phyloP scores from a whole-genome alignment of 2,113 vertebrate species.

The Chitala chitala region DNA sequence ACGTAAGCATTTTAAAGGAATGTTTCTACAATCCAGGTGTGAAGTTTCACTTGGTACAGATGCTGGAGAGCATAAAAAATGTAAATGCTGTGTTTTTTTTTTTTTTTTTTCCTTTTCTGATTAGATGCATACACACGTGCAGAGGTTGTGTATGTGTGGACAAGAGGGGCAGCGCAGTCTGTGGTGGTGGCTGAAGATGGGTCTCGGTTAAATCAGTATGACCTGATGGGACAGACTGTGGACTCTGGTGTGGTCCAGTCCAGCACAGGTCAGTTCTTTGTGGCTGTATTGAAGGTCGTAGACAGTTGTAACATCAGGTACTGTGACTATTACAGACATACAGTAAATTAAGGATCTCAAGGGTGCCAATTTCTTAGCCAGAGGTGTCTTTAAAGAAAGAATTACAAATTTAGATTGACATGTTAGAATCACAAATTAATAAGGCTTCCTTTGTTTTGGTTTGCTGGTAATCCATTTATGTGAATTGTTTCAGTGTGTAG shows the following conservation, averaged over 20 bases:
- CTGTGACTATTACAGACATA: neutral
- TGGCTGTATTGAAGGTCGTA: too few species aligned
- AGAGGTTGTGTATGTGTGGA: conserved; percentile 96
- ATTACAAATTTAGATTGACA: too few species aligned
- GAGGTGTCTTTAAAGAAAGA: neutral
- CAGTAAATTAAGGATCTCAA: conserved; percentile 44
- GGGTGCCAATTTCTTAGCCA: neutral
- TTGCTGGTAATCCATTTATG: too few species aligned
- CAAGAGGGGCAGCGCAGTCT: conserved; percentile 82
- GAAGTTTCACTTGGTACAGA: too few species aligned
- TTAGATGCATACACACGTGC: conserved; percentile 93
- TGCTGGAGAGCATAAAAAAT: too few species aligned
- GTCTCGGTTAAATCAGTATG: conserved; percentile 93
- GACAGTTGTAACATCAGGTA: neutral
- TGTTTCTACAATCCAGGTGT: too few species aligned
- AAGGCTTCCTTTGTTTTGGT: too few species aligned
- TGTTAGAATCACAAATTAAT: too few species aligned
- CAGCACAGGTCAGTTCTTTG: conserved; percentile 77
- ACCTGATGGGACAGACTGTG: conserved; percentile 91
- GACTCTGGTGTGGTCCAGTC: conserved; percentile 94
- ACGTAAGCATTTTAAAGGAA: too few species aligned
- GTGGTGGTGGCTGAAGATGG: conserved; percentile 96
- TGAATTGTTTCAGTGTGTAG: too few species aligned
- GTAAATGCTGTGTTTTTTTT: conserved; percentile 30
- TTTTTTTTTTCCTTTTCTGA: conserved; percentile 22